Evolutionary conservation across 1,140 invertebrate genomes (phyloP).

Genomic region (Caerostris extrusa): DNA sequence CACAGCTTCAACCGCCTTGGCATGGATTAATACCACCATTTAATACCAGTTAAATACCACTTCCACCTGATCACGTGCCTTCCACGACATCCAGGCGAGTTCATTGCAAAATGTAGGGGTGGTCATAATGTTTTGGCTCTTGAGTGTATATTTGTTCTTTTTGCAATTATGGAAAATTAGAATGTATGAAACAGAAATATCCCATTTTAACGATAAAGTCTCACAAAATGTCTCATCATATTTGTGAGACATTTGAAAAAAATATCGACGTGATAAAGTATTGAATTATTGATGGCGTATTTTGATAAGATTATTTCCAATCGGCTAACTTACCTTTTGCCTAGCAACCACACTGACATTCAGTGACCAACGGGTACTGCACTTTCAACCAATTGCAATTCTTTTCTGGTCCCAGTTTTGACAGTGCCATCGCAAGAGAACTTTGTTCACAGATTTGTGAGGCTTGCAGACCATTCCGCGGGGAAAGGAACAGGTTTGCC

Average conservation of each 20-base stretch:
- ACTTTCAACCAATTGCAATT: constrained; percentile 83
- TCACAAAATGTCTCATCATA: too few relatives aligned
- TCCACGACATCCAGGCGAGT: too few relatives aligned
- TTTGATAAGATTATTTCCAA: neutral
- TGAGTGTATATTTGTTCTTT: too few relatives aligned
- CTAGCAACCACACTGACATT: constrained; percentile 83
- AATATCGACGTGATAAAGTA: neutral
- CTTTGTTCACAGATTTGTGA: constrained; percentile 80
- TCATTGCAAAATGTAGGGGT: too few relatives aligned
- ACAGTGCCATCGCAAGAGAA: constrained; percentile 83
- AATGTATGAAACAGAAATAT: too few relatives aligned
- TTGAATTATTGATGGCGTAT: neutral
- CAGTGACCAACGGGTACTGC: constrained; percentile 83
- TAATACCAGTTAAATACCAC: too few relatives aligned
- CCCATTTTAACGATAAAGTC: too few relatives aligned
- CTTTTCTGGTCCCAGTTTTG: constrained; percentile 80
- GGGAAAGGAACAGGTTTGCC: constrained; percentile 84
- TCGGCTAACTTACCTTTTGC: neutral
- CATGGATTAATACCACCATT: too few relatives aligned
- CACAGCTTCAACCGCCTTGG: too few relatives aligned
- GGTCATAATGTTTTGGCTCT: too few relatives aligned
- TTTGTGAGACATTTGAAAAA: neutral
- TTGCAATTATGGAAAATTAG: too few relatives aligned
- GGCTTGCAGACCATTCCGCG: constrained; percentile 84
- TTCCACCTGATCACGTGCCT: too few relatives aligned